These are phyloP conservation scores for Nomada ferruginata DNA, from an alignment of 2,888 invertebrate species.

Conservation along the genomic window DNA sequence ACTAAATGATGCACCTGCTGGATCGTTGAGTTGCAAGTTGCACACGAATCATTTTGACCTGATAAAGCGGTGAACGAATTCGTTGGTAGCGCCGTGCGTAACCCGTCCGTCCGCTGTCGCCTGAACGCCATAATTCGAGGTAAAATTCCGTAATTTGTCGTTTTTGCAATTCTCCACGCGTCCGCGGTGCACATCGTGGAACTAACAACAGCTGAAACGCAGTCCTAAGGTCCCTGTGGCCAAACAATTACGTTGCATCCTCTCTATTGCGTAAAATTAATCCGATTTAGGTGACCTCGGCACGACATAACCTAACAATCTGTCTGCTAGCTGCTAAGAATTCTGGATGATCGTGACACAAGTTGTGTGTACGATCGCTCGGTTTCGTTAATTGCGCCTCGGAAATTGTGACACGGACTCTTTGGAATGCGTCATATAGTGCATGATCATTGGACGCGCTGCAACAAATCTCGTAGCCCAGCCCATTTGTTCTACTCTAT, in stretches of 20 bases:
- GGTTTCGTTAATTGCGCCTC: slow-evolving; percentile 24
- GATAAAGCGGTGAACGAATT: slow-evolving; percentile 73
- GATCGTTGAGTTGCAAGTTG: slow-evolving; percentile 74
- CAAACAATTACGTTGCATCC: slow-evolving; percentile 77
- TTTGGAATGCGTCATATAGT: slow-evolving; percentile 52
- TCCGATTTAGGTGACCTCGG: slow-evolving; percentile 83
- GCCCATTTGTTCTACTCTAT: slow-evolving; percentile 68
- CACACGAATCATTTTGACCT: slow-evolving; percentile 72
- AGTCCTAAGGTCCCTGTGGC: slow-evolving; percentile 59
- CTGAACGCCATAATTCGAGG: slow-evolving; percentile 77
- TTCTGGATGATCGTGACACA: slow-evolving; percentile 44
- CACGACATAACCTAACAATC: slow-evolving; percentile 76
- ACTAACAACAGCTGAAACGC: slow-evolving; percentile 59
- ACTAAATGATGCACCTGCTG: slow-evolving; percentile 79
- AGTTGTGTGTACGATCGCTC: slow-evolving; percentile 29
- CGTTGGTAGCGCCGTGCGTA: slow-evolving; percentile 76
- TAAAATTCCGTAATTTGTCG: slow-evolving; percentile 75
- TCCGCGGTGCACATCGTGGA: slow-evolving; percentile 75
- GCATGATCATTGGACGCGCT: slow-evolving; percentile 44
- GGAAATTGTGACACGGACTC: slow-evolving; percentile 32
- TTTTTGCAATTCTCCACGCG: slow-evolving; percentile 76
- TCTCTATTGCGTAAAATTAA: slow-evolving; percentile 82
- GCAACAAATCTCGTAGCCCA: slow-evolving; percentile 60
- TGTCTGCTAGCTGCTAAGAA: slow-evolving; percentile 47
- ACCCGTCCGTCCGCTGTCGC: slow-evolving; percentile 73